Conservation (phyloP, 2,113 vertebrate species). For the Dipodomys merriami region DNA sequence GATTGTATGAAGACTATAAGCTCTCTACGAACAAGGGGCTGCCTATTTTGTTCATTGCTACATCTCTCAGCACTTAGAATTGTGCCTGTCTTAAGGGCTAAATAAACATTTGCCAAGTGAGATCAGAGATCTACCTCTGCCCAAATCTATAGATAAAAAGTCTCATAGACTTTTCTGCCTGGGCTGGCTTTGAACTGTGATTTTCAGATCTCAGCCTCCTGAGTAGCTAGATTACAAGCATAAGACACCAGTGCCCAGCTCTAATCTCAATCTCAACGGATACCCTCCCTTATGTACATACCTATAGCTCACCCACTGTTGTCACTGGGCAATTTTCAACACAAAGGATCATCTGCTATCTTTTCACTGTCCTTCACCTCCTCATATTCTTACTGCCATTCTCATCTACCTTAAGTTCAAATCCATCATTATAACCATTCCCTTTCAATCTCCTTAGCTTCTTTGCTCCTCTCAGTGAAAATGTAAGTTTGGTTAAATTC, state of each 20-base stretch:
- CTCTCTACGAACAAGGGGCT: neutral
- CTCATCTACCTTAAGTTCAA: neutral
- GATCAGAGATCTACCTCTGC: neutral
- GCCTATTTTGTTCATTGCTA: neutral
- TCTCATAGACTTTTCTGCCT: too few species aligned
- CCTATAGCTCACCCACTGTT: neutral
- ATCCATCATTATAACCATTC: neutral
- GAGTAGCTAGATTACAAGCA: too few species aligned
- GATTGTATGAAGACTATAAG: neutral
- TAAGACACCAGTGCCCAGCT: too few species aligned
- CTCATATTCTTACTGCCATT: neutral
- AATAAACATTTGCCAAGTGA: constrained; percentile 11
- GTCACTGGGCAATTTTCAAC: neutral
- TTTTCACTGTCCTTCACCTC: neutral
- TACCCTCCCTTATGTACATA: neutral
- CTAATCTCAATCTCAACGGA: neutral
- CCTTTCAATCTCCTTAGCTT: neutral
- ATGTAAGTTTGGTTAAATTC: neutral
- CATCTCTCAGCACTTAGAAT: neutral
- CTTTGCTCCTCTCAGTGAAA: constrained; percentile 5
- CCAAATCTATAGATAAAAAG: neutral
- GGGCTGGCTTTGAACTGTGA: too few species aligned
- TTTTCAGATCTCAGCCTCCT: too few species aligned
- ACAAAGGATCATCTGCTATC: neutral
- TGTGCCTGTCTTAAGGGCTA: neutral